Evolutionary conservation across 2,888 invertebrate genomes (phyloP), one percentile per base, ranked within the genome.

Genomic region (Netelia inedita): DNA sequence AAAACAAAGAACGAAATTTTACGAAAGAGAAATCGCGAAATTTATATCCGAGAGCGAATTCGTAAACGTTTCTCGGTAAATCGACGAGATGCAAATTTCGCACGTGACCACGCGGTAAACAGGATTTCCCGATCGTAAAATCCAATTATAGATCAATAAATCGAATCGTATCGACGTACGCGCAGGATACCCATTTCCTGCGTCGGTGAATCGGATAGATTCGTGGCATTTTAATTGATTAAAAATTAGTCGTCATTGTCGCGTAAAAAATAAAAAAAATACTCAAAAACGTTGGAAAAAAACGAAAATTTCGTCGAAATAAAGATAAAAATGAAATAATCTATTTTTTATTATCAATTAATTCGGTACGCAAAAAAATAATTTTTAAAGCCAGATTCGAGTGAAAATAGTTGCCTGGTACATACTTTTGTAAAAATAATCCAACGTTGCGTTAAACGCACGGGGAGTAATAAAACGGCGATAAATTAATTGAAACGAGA

Each of bases 71-170:
- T 66, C 28, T 65, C 11, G 55, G 66, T 55, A 66, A 57, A 43
- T 66, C 57, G 21, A 57, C 53, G 50, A 10, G 21, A 16, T 16
- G 10, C n/a, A 16, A 9, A 57, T 57, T 59, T 57, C 65, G 21
- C 5, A 19, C 65, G 23, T 19, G 57, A 66, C 11, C 65, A 55
- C 6, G 59, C 10, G 23, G 35, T 14, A 21, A 16, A 57, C 57
- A 19, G 57, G 57, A 66, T 46, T 80, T 66, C 43, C 28, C 53
- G 66, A 19, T 46, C 53, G 35, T 61, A 28, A 68, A 35, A 35
- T 46, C 50, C 66, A 74, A 68, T 68, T 74, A 68, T 74, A 80
- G 68, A 74, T 80, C 80, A 23, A 73, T 35, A 57, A 71, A 75
- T 53, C 41, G 69, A 43, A 61, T 35, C 72, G 10, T 50, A 28